These are phyloP conservation scores for Ataeniobius toweri DNA, from an alignment of 2,797 vertebrate species.

Conservation along the genomic window DNA sequence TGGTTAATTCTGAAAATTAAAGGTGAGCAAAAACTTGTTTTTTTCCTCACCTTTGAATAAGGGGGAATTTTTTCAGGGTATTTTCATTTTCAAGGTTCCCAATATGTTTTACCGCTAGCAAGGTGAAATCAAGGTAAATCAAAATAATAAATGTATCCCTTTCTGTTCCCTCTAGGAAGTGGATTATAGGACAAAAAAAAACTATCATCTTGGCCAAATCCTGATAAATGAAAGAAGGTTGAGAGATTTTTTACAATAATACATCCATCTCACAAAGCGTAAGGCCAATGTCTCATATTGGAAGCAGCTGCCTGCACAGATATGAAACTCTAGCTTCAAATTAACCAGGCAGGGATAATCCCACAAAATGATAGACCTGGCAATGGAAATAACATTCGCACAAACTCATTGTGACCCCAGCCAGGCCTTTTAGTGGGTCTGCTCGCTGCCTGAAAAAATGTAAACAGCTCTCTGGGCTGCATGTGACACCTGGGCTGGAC, in stretches of 20 bases:
- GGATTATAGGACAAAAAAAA: slow-evolving; percentile 43
- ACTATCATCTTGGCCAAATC: slow-evolving; percentile 56
- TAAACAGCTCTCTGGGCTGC: slow-evolving; percentile 43
- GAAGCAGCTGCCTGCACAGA: slow-evolving; percentile 51
- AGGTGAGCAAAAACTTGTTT: slow-evolving; percentile 40
- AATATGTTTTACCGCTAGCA: slow-evolving; percentile 38
- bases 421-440: slow-evolving; percentile 23
- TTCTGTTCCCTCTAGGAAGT: slow-evolving; percentile 34
- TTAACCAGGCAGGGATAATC: slow-evolving; percentile 60
- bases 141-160: slow-evolving; percentile 47
- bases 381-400: slow-evolving; percentile 52
- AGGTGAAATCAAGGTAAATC: slow-evolving; percentile 60
- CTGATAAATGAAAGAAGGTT: slow-evolving; percentile 49
- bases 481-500: slow-evolving; percentile 43
- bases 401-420: slow-evolving; percentile 47
- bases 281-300: slow-evolving; percentile 46
- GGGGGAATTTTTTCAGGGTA: slow-evolving; percentile 46
- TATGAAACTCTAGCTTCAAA: slow-evolving; percentile 58
- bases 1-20: slow-evolving; percentile 63
- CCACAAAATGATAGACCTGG: slow-evolving; percentile 51
- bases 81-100: slow-evolving; percentile 54
- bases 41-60: slow-evolving; percentile 31
- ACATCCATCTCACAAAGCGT: slow-evolving; percentile 58
- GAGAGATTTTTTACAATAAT: slow-evolving; percentile 45
- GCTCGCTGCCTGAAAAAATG: slow-evolving; percentile 24